Conservation (phyloP, 2,113 vertebrate genomes). For the Setophaga coronata region DNA sequence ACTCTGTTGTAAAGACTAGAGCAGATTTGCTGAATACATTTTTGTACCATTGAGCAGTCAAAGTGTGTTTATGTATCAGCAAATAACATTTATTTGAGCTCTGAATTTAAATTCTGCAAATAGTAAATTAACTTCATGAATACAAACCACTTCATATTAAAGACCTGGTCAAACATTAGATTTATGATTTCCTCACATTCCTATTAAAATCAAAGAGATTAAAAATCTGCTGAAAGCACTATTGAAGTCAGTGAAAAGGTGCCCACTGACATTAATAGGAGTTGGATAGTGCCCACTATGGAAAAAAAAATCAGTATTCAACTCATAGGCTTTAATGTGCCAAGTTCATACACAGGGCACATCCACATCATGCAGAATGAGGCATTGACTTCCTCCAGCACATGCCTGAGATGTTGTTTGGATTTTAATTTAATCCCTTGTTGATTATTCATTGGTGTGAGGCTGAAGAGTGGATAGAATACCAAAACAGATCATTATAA, state of each 20-base stretch:
- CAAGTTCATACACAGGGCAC: conserved; percentile 6
- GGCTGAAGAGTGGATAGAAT: background rate
- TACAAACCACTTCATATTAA: background rate
- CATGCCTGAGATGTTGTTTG: background rate
- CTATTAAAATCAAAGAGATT: background rate
- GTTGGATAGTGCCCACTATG: background rate
- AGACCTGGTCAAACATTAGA: background rate
- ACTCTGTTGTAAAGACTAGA: background rate
- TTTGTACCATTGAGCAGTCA: background rate
- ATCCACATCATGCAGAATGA: conserved; percentile 10
- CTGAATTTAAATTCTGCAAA: conserved; percentile 21
- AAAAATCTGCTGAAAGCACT: background rate
- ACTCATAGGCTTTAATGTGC: background rate
- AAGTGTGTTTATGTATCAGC: background rate
- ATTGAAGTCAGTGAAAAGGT: background rate
- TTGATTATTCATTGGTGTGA: conserved; percentile 27
- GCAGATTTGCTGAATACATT: background rate
- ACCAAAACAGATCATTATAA: background rate
- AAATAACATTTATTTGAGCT: background rate
- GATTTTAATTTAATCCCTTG: conserved; percentile 43
- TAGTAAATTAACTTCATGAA: background rate
- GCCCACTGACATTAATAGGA: background rate
- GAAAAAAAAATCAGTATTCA: conserved; percentile 12
- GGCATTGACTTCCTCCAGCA: background rate
- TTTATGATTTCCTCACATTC: background rate